Conservation (phyloP, 2,797 vertebrate genomes). For the Calcarius lapponicus region DNA sequence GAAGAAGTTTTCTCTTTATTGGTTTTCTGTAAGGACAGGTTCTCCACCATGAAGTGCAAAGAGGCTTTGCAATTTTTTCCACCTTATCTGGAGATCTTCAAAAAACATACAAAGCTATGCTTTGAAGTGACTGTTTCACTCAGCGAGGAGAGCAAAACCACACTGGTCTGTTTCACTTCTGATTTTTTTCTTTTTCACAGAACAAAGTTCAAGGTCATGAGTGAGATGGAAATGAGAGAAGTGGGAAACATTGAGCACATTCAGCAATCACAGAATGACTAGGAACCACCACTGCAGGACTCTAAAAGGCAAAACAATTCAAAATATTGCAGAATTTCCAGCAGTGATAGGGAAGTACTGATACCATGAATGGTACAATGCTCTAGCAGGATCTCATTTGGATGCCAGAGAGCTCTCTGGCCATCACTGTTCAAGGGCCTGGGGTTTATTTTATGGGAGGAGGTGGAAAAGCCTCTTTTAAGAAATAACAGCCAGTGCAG, state of each 20-base stretch:
- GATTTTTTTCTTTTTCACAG: neutral
- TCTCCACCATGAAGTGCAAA: neutral
- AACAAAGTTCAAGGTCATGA: constrained; percentile 17
- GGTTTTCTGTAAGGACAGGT: neutral
- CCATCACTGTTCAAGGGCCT: neutral
- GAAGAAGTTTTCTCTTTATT: neutral
- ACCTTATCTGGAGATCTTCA: neutral
- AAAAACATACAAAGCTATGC: neutral
- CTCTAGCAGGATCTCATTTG: neutral
- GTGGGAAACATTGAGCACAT: neutral
- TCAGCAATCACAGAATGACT: neutral
- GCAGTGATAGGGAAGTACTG: neutral
- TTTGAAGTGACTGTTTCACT: neutral
- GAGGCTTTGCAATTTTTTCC: neutral
- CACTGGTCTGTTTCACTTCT: constrained; percentile 42
- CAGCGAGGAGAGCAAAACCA: neutral
- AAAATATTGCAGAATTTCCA: neutral
- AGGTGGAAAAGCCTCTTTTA: neutral
- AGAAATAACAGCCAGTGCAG: neutral
- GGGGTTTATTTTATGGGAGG: neutral
- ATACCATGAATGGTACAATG: neutral
- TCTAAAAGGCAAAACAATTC: neutral
- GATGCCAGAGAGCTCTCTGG: neutral
- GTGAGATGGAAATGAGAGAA: neutral
- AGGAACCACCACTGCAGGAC: neutral